A percentile compares a stretch with the other conserved stretches of the same genome.
phyloP scores from a whole-genome alignment of 2,888 invertebrate species.

The Poecilobothrus nobilitatus region DNA sequence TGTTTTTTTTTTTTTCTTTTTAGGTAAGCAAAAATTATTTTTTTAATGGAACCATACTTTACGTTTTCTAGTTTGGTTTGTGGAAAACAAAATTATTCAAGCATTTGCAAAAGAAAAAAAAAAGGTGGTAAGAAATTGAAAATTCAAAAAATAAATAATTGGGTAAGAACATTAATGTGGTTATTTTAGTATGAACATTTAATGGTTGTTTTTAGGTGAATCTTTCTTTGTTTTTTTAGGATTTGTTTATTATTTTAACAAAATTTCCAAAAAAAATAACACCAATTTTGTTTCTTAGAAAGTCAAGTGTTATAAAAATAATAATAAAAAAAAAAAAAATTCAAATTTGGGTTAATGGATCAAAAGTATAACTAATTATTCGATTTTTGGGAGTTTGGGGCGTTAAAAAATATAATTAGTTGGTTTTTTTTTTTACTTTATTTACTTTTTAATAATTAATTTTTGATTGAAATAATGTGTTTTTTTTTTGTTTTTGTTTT shows the following conservation, averaged over 20 bases:
- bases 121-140: not conserved
- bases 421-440: not conserved
- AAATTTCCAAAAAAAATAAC: no score
- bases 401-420: not conserved
- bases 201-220: not conserved
- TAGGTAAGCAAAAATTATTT: not conserved
- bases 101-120: not conserved
- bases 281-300: no score
- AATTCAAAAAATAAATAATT: not conserved
- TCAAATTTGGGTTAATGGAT: not conserved
- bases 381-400: not conserved
- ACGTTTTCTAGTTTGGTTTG: not conserved
- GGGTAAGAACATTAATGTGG: not conserved
- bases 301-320: no score
- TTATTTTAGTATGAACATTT: not conserved
- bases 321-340: not conserved
- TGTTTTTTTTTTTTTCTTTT: not conserved
- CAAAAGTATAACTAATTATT: not conserved
- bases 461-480: no score
- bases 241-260: no score
- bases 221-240: no score
- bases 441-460: no score
- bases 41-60: not conserved
- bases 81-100: not conserved
- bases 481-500: no score